Percentiles rank a stretch among this genome's conserved stretches.
Conservation (phyloP, 2,888 invertebrate genomes). For the Lasioglossum lativentre region DNA sequence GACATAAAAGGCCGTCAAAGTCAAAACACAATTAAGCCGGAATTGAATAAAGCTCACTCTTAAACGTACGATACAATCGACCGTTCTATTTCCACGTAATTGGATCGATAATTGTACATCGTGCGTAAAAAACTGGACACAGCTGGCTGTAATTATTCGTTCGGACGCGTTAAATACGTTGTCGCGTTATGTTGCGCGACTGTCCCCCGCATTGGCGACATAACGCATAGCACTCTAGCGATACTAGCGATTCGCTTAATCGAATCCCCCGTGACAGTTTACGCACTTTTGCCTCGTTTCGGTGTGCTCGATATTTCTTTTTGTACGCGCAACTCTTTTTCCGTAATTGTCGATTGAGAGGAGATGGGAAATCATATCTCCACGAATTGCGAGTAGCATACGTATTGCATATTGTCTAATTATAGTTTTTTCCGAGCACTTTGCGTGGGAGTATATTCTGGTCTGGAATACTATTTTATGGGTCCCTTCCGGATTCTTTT, state of each 20-base stretch:
- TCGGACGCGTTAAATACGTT: conserved; percentile 27
- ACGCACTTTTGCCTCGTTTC: not conserved
- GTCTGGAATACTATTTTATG: no score
- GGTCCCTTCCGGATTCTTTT: no score
- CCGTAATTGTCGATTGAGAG: not conserved
- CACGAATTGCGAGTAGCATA: not conserved
- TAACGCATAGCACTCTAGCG: not conserved
- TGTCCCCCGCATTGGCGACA: not conserved
- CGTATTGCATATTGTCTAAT: not conserved
- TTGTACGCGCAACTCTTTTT: not conserved
- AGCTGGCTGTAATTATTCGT: conserved; percentile 54
- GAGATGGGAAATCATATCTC: not conserved
- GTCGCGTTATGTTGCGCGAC: conserved; percentile 27
- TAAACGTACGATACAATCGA: conserved; percentile 47
- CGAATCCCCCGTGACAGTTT: conserved; percentile 33
- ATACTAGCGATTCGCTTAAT: conserved; percentile 20
- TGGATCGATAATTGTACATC: conserved; percentile 62
- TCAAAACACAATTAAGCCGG: conserved; percentile 54
- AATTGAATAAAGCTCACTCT: conserved; percentile 62
- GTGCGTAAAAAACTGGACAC: conserved; percentile 49
- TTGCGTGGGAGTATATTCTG: no score
- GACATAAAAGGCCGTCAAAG: conserved; percentile 49
- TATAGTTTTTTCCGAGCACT: no score
- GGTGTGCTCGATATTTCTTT: not conserved
- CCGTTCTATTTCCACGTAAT: conserved; percentile 51